phyloP scores from a whole-genome alignment of 2,888 invertebrate species.

The Drosophila dives region DNA sequence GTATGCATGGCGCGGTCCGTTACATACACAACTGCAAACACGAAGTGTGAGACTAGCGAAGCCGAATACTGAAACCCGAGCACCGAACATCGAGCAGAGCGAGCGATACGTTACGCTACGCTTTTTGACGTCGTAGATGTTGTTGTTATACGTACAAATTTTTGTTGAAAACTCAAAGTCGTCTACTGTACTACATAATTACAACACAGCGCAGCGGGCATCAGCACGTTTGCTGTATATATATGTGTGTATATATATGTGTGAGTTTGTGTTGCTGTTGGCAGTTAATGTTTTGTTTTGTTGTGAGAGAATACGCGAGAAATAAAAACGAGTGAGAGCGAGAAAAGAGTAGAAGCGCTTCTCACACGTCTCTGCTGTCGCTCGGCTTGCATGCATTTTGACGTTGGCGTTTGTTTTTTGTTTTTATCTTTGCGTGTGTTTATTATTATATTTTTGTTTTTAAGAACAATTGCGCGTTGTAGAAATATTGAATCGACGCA shows the following conservation, averaged over 20 bases:
- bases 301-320: conserved; percentile 63
- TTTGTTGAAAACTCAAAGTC: conserved; percentile 78
- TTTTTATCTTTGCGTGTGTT: conserved; percentile 13
- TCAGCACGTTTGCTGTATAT: conserved; percentile 54
- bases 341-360: conserved; percentile 15
- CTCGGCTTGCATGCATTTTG: conserved; percentile 34
- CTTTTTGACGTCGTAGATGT: conserved; percentile 34
- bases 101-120: conserved; percentile 37
- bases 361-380: conserved; percentile 20
- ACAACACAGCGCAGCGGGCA: conserved; percentile 58
- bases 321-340: conserved; percentile 18
- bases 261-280: conserved; percentile 30
- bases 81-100: conserved; percentile 8
- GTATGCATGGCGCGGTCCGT: conserved; percentile 44
- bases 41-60: conserved; percentile 36
- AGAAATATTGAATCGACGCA: conserved; percentile 47
- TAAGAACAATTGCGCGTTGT: conserved; percentile 55
- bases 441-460: conserved; percentile 24
- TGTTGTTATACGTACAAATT: conserved; percentile 67
- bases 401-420: conserved; percentile 48
- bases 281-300: conserved; percentile 78
- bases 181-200: conserved; percentile 80
- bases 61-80: conserved; percentile 21
- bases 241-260: conserved; percentile 14
- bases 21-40: conserved; percentile 51